These are phyloP conservation scores for Sialia sialis DNA, from an alignment of 2,113 vertebrate species.

Conservation along the genomic window DNA sequence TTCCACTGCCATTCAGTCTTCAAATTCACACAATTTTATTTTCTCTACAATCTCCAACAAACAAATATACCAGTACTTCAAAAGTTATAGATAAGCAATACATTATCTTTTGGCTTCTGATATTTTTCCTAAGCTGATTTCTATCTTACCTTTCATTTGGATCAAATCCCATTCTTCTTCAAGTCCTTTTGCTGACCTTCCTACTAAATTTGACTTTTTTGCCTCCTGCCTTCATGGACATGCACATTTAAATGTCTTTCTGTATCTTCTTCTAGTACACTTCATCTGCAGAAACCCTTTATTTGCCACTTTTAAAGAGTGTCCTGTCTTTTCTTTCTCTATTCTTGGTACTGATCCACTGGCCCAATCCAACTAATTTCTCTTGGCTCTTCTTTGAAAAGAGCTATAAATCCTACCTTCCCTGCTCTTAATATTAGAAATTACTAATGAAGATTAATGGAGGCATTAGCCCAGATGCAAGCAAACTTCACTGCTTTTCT, in stretches of 20 bases:
- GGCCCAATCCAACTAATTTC: slow-evolving; percentile 31
- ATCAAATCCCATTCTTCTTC: background rate
- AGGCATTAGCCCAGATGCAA: background rate
- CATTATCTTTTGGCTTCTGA: background rate
- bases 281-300: background rate
- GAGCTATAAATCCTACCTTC: slow-evolving; percentile 12
- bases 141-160: background rate
- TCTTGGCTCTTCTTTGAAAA: background rate
- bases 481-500: background rate
- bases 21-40: background rate
- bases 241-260: background rate
- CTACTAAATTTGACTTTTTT: background rate
- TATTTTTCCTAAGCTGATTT: background rate
- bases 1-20: background rate
- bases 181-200: background rate
- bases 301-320: background rate
- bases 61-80: background rate
- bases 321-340: background rate
- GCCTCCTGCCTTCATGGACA: background rate
- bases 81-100: background rate
- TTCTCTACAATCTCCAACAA: background rate
- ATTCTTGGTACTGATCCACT: background rate
- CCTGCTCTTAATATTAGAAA: background rate
- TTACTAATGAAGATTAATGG: slow-evolving; percentile 3
- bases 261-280: background rate